These are phyloP conservation scores for Siniperca obscura DNA, from an alignment of 2,797 vertebrate genomes.

Conservation along the genomic window DNA sequence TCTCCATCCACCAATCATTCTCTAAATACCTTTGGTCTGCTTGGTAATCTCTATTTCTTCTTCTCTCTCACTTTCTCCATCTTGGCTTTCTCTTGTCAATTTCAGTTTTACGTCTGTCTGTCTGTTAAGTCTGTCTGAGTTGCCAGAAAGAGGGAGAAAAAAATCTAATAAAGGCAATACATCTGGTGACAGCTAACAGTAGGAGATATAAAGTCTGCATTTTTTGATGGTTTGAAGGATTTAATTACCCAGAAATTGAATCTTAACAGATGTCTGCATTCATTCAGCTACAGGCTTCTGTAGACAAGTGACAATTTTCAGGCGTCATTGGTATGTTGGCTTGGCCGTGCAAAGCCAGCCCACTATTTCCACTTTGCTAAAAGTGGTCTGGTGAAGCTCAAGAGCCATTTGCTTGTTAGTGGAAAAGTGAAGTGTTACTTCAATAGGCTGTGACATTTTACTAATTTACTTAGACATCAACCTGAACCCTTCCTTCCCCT, in stretches of 20 bases:
- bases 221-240: background rate
- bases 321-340: conserved; percentile 33
- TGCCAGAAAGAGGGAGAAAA: background rate
- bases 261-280: conserved; percentile 35
- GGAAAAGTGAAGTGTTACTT: conserved; percentile 18
- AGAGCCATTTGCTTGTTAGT: conserved; percentile 5
- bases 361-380: conserved; percentile 28
- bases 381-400: conserved; percentile 32
- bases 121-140: background rate
- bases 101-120: background rate
- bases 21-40: conserved; percentile 3
- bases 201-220: background rate
- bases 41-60: background rate
- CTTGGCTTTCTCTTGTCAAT: background rate
- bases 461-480: background rate
- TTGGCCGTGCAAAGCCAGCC: conserved; percentile 16
- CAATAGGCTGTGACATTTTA: conserved; percentile 27
- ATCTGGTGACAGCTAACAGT: conserved; percentile 2
- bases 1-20: background rate
- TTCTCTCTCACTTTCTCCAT: background rate
- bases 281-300: conserved; percentile 37
- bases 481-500: background rate
- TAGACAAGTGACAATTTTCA: conserved; percentile 44
- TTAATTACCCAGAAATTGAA: conserved; percentile 12
- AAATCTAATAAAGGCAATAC: background rate